Percentiles rank a stretch among this genome's conserved stretches.
phyloP scores from a whole-genome alignment of 1,140 invertebrate genomes.

The Zaprionus nigranus region DNA sequence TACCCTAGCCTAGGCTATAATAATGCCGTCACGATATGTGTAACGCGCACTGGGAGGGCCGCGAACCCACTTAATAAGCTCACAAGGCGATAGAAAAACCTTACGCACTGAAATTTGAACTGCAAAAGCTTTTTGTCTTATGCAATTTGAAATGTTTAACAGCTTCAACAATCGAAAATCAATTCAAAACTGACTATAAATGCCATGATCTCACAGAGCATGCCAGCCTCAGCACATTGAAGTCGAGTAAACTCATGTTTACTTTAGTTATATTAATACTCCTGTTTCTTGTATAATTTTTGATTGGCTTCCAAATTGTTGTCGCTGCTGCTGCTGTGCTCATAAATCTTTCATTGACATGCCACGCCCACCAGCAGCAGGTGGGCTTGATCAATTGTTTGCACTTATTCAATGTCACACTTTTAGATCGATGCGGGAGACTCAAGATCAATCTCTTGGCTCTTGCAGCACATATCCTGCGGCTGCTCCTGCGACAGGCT shows the following conservation, averaged over 20 bases:
- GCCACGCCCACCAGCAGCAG: slow-evolving; percentile 60
- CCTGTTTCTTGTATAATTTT: neutral
- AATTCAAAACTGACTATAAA: too few species aligned
- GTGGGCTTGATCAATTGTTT: slow-evolving; percentile 69
- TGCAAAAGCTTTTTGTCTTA: neutral
- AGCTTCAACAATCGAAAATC: too few species aligned
- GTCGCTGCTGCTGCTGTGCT: slow-evolving; percentile 2
- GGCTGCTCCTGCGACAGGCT: slow-evolving; percentile 42
- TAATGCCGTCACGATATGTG: slow-evolving; percentile 3
- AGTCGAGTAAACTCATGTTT: neutral
- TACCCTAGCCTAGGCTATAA: neutral
- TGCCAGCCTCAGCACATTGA: neutral
- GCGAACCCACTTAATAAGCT: neutral
- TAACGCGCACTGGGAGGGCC: neutral
- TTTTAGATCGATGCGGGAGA: slow-evolving; percentile 34
- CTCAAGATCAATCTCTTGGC: neutral
- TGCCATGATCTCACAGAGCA: neutral
- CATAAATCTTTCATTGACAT: slow-evolving; percentile 53
- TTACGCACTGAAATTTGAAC: neutral
- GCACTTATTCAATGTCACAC: slow-evolving; percentile 78
- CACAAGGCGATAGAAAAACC: too few species aligned
- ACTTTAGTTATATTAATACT: neutral
- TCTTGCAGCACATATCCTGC: neutral
- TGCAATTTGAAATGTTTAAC: neutral
- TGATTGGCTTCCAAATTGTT: slow-evolving; percentile 64